Conservation (phyloP, 2,888 invertebrate species). For the Lacanobia wlatinum region DNA sequence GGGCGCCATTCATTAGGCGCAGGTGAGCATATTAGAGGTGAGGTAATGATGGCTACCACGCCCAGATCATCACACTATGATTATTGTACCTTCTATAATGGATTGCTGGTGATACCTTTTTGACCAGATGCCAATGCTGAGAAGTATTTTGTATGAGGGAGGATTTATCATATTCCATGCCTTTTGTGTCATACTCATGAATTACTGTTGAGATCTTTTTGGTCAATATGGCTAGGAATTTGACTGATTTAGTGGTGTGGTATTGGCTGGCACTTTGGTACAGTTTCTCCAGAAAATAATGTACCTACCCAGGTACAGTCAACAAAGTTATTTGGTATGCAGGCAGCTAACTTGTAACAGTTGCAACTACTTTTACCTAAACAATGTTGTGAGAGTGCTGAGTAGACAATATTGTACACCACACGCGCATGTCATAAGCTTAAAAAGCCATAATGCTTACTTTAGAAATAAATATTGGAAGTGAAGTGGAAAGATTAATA, state of each 20-base stretch:
- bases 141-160: background rate
- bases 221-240: too few relatives aligned
- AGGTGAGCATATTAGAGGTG: slow-evolving; percentile 83
- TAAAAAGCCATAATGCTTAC: too few relatives aligned
- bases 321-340: too few relatives aligned
- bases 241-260: background rate
- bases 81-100: slow-evolving; percentile 19
- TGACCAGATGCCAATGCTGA: slow-evolving; percentile 1
- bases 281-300: background rate
- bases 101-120: slow-evolving; percentile 11
- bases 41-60: slow-evolving; percentile 81
- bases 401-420: too few relatives aligned
- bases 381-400: too few relatives aligned
- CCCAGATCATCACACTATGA: slow-evolving; percentile 65
- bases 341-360: too few relatives aligned
- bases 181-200: background rate
- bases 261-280: background rate
- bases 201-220: background rate
- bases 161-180: background rate
- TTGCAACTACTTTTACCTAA: too few relatives aligned
- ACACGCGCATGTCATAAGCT: too few relatives aligned
- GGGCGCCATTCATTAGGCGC: slow-evolving; percentile 82
- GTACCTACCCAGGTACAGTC: too few relatives aligned
- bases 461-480: too few relatives aligned
- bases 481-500: too few relatives aligned